A percentile compares a stretch with the other conserved stretches of the same genome.
These are phyloP conservation scores for Plebejus argus DNA, from an alignment of 2,888 invertebrate species.

Conservation along the genomic window DNA sequence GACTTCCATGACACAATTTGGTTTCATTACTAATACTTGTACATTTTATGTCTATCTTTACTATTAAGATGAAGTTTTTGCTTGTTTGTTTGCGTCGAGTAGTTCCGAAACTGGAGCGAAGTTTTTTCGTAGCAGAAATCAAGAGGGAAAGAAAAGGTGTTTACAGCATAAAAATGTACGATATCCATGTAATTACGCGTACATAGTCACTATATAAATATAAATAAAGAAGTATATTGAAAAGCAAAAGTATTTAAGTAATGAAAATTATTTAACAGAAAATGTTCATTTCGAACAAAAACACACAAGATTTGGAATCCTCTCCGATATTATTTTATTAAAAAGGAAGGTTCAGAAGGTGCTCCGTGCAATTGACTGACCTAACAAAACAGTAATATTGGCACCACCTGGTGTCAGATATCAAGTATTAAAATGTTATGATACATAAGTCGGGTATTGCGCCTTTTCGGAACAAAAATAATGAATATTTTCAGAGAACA, in stretches of 20 bases:
- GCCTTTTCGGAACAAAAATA: slow-evolving; percentile 9
- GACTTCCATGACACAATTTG: not conserved
- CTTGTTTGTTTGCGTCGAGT: not conserved
- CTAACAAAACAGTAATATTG: slow-evolving; percentile 26
- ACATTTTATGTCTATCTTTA: not conserved
- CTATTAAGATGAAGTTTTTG: not conserved
- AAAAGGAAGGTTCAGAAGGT: slow-evolving; percentile 3
- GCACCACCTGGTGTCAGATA: slow-evolving; percentile 18
- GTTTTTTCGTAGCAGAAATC: not conserved
- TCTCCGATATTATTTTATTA: slow-evolving; percentile 15
- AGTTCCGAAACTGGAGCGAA: not conserved
- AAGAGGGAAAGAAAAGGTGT: not conserved
- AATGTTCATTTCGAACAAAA: not conserved
- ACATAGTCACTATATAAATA: not conserved
- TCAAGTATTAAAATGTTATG: slow-evolving; percentile 13
- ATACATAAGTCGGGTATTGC: not conserved
- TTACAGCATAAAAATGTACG: not conserved
- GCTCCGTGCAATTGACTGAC: slow-evolving; percentile 25
- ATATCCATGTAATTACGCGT: not conserved
- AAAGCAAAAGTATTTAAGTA: not conserved
- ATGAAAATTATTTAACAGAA: not conserved
- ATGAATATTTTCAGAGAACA: slow-evolving; percentile 11
- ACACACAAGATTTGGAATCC: not conserved
- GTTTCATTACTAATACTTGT: not conserved
- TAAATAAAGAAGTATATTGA: not conserved